Evolutionary conservation across 2,888 invertebrate species (phyloP).

Genomic region (Campopleginae sp.): DNA sequence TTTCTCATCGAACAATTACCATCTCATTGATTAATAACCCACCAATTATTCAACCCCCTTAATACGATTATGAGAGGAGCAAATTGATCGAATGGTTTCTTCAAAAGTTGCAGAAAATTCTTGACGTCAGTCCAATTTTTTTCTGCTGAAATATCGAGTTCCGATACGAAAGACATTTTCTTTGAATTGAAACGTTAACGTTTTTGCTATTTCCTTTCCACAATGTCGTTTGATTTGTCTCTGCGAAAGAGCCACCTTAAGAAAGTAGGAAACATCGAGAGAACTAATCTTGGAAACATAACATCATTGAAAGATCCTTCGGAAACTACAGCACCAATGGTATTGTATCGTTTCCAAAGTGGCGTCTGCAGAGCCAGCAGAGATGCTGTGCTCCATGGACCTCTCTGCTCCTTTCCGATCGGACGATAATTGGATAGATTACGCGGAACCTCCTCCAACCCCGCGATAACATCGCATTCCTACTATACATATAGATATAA

Average conservation of each 20-base stretch:
- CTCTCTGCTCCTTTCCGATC: conserved; percentile 76
- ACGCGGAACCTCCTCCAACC: conserved; percentile 81
- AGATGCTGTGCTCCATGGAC: conserved; percentile 33
- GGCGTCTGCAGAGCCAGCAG: conserved; percentile 45
- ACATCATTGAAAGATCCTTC: conserved; percentile 51
- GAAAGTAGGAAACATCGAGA: conserved; percentile 24
- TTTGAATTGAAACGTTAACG: not conserved
- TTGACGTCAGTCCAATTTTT: not conserved
- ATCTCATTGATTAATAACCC: conserved; percentile 26
- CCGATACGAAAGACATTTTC: not conserved
- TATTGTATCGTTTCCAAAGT: conserved; percentile 51
- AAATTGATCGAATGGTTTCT: no score
- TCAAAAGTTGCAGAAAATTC: not conserved
- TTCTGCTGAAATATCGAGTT: not conserved
- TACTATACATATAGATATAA: conserved; percentile 36
- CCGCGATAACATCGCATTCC: conserved; percentile 81
- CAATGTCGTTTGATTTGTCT: conserved; percentile 11
- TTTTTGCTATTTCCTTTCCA: not conserved
- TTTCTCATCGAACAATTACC: conserved; percentile 8
- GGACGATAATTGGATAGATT: conserved; percentile 84
- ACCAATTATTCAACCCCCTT: not conserved
- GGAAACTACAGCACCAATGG: conserved; percentile 74
- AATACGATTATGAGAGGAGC: not conserved
- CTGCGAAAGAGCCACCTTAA: not conserved
- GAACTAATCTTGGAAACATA: conserved; percentile 21